Evolutionary conservation across 2,888 invertebrate genomes (phyloP), one percentile per base, ranked within the genome.

Genomic region (Mechanitis mazaeus): DNA sequence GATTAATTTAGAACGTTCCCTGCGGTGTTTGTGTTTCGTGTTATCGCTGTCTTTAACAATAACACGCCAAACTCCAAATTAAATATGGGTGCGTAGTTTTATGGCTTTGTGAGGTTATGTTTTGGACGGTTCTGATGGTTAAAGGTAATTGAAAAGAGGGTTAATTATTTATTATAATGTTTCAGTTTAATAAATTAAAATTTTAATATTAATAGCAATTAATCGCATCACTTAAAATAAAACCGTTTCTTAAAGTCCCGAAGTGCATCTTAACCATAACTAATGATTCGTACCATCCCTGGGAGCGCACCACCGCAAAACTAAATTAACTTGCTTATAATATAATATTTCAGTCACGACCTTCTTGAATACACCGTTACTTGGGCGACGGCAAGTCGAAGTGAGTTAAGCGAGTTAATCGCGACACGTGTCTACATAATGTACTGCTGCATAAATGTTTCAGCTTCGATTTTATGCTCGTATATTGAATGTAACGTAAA

Each of bases 291-390:
- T 54, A 58, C 54, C 61, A 54, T 50, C 55, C 58, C 64, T 66
- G 54, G 57, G 50, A 63, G 42, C 59, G 59, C 57, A 61, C 59
- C 61, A 67, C 66, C 69, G 64, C 66, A 67, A 68, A 74, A 74
- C 73, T 75, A 77, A 78, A 79, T 79, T 76, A 78, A 77, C 74
- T 75, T 71, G 72, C 73, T 78, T 75, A 73, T 73, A 74, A 80
- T 83, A 81, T 75, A 75, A 80, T 79, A 84, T 83, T 83, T 80
- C 71, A 82, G 81, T 82, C 84, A 83, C 84, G 83, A 78, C 69
- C 74, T 68, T 63, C 63, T 69, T 74, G 77, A 79, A 79, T 76
- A 77, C 78, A 74, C 74, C 68, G 73, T 76, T 75, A 69, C 70
- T 71, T 66, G 66, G 63, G 69, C 71, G 69, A 72, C 71, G 74